Conservation (phyloP, 2,113 vertebrate species). For the Gracilinanus agilis region DNA sequence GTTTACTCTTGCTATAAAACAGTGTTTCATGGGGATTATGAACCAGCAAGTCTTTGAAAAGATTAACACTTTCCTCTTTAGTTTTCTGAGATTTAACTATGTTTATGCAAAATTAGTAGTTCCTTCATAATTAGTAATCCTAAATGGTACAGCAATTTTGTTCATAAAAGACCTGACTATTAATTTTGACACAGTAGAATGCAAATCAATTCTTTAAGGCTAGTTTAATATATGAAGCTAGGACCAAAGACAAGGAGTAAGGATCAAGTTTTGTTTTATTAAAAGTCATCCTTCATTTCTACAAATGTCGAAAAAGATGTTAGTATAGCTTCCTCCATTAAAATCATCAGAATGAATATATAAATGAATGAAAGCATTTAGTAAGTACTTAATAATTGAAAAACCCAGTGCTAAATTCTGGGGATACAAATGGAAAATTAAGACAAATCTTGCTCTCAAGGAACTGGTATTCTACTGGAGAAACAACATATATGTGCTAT, state of each 20-base stretch:
- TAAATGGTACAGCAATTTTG: background rate
- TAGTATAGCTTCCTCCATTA: background rate
- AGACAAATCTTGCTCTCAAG: background rate
- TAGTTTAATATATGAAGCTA: constrained; percentile 16
- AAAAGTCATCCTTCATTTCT: constrained; percentile 58
- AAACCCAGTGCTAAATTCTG: background rate
- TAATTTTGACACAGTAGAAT: background rate
- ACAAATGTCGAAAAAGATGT: constrained; percentile 37
- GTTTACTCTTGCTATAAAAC: background rate
- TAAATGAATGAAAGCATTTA: background rate
- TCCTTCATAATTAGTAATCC: constrained; percentile 12
- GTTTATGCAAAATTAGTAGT: constrained; percentile 29
- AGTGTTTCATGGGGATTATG: background rate
- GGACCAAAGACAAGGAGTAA: constrained; percentile 17
- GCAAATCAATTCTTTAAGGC: constrained; percentile 28
- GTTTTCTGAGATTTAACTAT: constrained; percentile 37
- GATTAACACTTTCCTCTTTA: background rate
- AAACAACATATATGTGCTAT: background rate
- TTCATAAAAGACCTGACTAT: background rate
- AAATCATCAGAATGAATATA: constrained; percentile 20
- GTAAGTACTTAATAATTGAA: background rate
- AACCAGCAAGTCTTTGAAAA: constrained; percentile 17
- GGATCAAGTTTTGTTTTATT: constrained; percentile 50
- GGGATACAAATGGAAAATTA: background rate
- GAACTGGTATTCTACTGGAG: background rate